phyloP scores from a whole-genome alignment of 2,888 invertebrate genomes.

The Ichneumon xanthorius region DNA sequence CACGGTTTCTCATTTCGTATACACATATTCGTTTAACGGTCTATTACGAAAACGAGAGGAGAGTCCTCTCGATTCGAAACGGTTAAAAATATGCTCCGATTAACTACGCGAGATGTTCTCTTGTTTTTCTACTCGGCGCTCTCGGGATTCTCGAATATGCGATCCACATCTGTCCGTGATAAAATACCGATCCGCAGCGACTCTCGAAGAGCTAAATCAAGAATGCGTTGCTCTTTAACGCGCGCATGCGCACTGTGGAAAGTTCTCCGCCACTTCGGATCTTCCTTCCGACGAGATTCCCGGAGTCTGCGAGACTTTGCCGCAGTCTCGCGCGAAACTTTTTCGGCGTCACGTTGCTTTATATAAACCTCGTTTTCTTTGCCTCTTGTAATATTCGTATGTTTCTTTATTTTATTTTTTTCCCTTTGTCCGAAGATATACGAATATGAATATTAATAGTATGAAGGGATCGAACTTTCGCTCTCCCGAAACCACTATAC shows the following conservation, averaged over 20 bases:
- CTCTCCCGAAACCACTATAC: neutral
- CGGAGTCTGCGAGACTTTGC: slow-evolving; percentile 25
- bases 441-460: neutral
- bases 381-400: neutral
- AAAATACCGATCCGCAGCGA: neutral
- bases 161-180: neutral
- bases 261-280: slow-evolving; percentile 16
- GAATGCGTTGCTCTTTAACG: slow-evolving; percentile 8
- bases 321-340: slow-evolving; percentile 49
- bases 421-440: neutral
- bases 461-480: neutral
- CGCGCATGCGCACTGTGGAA: slow-evolving; percentile 44
- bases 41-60: too few species aligned
- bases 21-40: too few species aligned
- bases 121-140: too few species aligned
- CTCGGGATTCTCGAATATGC: neutral
- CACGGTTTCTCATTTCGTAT: too few species aligned
- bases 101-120: too few species aligned
- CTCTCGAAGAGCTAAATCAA: slow-evolving; percentile 30
- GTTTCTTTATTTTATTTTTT: neutral
- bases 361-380: neutral
- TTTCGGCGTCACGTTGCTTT: slow-evolving; percentile 6
- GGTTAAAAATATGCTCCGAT: too few species aligned
- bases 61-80: too few species aligned
- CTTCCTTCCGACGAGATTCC: slow-evolving; percentile 6